Conservation (phyloP, 2,113 vertebrate genomes). For the Microcebus ravelobensis region DNA sequence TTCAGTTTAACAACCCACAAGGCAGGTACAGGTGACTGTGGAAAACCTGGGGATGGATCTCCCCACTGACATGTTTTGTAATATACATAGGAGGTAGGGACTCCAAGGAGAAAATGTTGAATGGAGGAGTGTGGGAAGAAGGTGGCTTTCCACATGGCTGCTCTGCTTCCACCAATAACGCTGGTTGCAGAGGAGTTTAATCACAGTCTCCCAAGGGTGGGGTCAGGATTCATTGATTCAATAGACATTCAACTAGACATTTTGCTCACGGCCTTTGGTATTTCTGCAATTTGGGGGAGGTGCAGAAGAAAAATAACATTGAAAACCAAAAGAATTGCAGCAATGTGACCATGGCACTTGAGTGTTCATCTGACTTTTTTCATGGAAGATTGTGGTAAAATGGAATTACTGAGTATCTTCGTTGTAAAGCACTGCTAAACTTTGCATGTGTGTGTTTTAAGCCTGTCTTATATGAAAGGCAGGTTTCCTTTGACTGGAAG, state of each 20-base stretch:
- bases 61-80: neutral
- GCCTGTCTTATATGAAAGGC: neutral
- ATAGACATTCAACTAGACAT: neutral
- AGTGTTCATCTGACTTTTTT: neutral
- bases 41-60: neutral
- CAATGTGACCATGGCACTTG: neutral
- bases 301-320: neutral
- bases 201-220: neutral
- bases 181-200: neutral
- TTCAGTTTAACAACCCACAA: neutral
- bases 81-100: neutral
- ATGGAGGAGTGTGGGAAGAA: neutral
- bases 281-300: neutral
- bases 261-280: neutral
- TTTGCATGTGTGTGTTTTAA: neutral
- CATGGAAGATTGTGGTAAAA: neutral
- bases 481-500: neutral
- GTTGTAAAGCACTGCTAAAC: neutral
- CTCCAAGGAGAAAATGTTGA: neutral
- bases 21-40: neutral
- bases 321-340: neutral
- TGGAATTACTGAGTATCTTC: neutral
- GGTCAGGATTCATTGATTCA: neutral
- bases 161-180: neutral
- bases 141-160: neutral